These are phyloP conservation scores for Rhinoraja longicauda DNA, from an alignment of 2,797 vertebrate species.

Conservation along the genomic window DNA sequence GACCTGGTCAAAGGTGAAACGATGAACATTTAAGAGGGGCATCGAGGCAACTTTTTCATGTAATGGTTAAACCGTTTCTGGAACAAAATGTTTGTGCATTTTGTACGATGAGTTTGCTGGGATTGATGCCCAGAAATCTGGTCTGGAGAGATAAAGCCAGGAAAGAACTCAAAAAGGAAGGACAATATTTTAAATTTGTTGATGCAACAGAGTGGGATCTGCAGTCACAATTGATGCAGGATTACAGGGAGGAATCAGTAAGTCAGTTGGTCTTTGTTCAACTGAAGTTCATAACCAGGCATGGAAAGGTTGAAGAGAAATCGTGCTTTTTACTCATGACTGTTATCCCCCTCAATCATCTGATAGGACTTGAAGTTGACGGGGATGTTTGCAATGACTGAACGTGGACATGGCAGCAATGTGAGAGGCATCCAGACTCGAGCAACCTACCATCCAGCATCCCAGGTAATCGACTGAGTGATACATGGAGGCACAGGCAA, in stretches of 20 bases:
- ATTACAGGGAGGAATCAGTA: not conserved
- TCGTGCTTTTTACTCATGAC: not conserved
- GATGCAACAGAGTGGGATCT: not conserved
- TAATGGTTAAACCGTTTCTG: too few relatives aligned
- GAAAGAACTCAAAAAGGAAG: not conserved
- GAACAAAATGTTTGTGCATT: too few relatives aligned
- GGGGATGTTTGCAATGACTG: constrained; percentile 60
- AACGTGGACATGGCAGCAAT: constrained; percentile 56
- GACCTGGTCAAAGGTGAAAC: too few relatives aligned
- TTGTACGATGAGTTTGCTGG: not conserved
- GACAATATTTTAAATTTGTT: not conserved
- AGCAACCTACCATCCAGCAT: constrained; percentile 52
- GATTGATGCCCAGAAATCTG: not conserved
- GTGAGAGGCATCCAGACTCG: constrained; percentile 53
- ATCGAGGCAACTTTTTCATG: too few relatives aligned
- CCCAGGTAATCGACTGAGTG: constrained; percentile 49
- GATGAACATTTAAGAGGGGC: too few relatives aligned
- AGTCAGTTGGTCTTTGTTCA: not conserved
- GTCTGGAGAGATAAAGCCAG: not conserved
- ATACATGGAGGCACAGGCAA: too few relatives aligned
- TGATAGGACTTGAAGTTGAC: constrained; percentile 52
- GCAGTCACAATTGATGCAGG: too few relatives aligned
- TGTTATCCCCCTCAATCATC: constrained; percentile 12
- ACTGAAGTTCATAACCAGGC: not conserved
- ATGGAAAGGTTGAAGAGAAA: not conserved